Evolutionary conservation across 2,797 vertebrate genomes (phyloP), one percentile per base, ranked within the genome.

Genomic region (Eidolon dupreanum): DNA sequence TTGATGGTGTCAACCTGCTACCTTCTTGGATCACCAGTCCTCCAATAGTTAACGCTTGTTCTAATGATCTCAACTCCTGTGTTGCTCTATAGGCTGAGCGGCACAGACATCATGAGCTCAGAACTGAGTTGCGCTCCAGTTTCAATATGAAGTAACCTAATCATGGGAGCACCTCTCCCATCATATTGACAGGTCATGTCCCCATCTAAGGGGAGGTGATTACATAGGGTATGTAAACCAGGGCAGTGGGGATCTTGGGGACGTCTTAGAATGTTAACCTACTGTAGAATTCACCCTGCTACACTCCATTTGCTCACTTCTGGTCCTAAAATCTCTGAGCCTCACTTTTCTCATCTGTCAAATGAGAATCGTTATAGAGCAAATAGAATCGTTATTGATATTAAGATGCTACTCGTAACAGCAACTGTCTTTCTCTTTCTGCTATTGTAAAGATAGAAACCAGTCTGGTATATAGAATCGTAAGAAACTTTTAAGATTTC

Each of bases 321-420:
- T 95, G 49, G 49, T 73, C 43, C 66, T 83, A 57, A 88, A 2
- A 17, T 71, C 49, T 75, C 61, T 91, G 87, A 93, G 33, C 70
- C 33, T 96, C 53, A 92, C 55, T 78, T 88, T 84, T 81, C 41
- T 78, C 61, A 57, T 88, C 53, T 90, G 55, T 70, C 36, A 93
- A 63, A 33, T 49, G 31, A 89, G 22, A 59, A 92, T 59, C 79
- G 63, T 65, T 87, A 17, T 3, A 59, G 65, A 71, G 33, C 63
- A 83, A 55, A 43, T 68, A 96, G 13, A 81, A 85, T 51, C 93
- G 33, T 92, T 65, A 70, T 3, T 79, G 0, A 2, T 59, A n/a
- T 51, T 41, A 63, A 12, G 36, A 79, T 36, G 7, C 41, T 5
- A 43, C 49, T 57, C 41, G 24, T 53, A 65, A 26, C 41, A 85